Base-by-base conservation (phyloP, 92 coral and sea anemone species). In the Palythoa heliodiscus region DNA sequence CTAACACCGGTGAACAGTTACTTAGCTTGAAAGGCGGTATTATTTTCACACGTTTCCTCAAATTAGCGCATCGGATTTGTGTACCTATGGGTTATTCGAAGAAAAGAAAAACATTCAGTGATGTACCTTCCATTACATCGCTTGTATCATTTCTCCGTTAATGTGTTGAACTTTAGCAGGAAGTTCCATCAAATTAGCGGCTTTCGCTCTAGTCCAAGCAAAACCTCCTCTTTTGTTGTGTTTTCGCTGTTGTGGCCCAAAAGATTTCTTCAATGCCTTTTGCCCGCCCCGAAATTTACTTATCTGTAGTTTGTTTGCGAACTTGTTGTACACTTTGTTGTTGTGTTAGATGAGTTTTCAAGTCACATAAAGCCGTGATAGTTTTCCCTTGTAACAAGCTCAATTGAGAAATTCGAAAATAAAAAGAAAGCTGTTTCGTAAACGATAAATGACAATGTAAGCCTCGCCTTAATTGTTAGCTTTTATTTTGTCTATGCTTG, bases 111-210 rank as follows among this genome's bases (percentile, higher is more conserved):
- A 23, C 74, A 80, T 80, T 64, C 15, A 16, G 14, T 19, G 72
- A 39, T 79, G n/a, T 52, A 80, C 40, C 37, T 78, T 66, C 54
- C 52, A 78, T 58, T 70, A 80, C 16, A 20, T 15, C 10, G 24
- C 43, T 80, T 80, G 84, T 80, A 80, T 80, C 74, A 66, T 8
- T 66, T 66, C 50, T 63, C 84, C 73, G 54, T 43, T 80, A 47
- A 66, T 80, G 73, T 43, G 84, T 80, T 68, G 74, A 80, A 80
- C 84, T 80, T 52, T 66, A 11, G 72, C 84, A 80, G 84, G 84
- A 80, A 80, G 75, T 68, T 66, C 61, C 50, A 63, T 66, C 84
- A 64, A 69, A 25, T 66, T 64, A 66, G 84, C 53, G 60, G 24
- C 39, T 47, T 13, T 48, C 73, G 43, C 47, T 52, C 16, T 48